phyloP scores from a whole-genome alignment of 1,140 invertebrate genomes.

The Achatina immaculata region DNA sequence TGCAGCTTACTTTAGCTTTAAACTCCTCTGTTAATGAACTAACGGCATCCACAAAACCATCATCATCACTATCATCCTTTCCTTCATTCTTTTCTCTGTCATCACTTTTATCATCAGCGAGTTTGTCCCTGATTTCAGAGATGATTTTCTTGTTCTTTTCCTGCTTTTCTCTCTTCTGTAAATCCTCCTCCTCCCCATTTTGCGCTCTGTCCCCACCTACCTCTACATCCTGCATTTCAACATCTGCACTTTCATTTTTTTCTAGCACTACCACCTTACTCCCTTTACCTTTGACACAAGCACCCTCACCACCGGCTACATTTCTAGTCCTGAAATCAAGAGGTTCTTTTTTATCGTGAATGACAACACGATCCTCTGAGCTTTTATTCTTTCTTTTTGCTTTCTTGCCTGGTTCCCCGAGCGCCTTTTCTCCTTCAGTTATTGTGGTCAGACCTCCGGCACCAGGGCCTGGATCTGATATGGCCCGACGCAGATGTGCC shows the following conservation, averaged over 20 bases:
- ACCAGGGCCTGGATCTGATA: constrained; percentile 30
- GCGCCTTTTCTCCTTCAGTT: neutral
- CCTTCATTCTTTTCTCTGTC: constrained; percentile 33
- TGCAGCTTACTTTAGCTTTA: constrained; percentile 6
- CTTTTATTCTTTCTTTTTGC: neutral
- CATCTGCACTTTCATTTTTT: neutral
- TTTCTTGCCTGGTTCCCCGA: constrained; percentile 12
- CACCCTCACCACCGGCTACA: neutral
- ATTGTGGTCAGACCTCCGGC: neutral
- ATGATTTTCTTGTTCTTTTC: constrained; percentile 35
- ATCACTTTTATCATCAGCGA: constrained; percentile 33
- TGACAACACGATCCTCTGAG: neutral
- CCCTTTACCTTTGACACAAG: neutral
- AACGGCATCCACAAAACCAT: constrained; percentile 52
- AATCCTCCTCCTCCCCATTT: neutral
- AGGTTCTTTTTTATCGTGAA: neutral
- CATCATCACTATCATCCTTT: constrained; percentile 39
- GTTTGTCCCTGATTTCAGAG: constrained; percentile 31
- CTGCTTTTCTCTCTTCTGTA: neutral
- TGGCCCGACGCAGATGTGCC: neutral
- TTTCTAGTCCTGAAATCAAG: constrained; percentile 42
- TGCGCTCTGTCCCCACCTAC: neutral
- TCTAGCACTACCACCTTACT: neutral
- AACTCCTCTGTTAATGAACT: constrained; percentile 40
- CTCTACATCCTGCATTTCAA: neutral